Base-by-base conservation (phyloP, 2,888 invertebrate species). In the Autographa gamma region DNA sequence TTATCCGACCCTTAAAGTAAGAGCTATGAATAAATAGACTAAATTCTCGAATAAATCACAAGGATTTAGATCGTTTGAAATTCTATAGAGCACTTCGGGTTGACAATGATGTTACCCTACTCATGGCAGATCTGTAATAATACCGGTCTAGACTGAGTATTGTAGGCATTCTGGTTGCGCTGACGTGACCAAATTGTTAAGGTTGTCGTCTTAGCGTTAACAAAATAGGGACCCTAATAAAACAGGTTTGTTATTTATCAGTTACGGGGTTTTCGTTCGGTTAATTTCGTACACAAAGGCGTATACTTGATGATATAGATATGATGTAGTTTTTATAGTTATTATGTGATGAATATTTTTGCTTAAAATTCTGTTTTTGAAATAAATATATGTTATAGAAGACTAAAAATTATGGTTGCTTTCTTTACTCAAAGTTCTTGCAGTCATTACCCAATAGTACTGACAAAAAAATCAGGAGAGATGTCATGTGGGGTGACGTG, bases 111-210 rank as follows among this genome's bases (percentile, higher is more conserved):
- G 76, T 80, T 71, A 88, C 89, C 89, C 86, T 87, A 79, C 84
- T 89, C 89, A 87, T 83, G 80, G 82, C 74, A 77, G 80, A 86
- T 86, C 86, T 85, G 82, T 85, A 86, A 85, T 86, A 85, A 86
- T 82, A 80, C 81, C 77, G 72, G 83, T 79, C 86, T 87, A 86
- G 86, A 81, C 77, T 76, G 71, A 71, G 74, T 71, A 76, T 76
- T 68, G 76, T 73, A 82, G 77, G 69, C 63, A 60, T 69, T 72
- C 59, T 66, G 77, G 84, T 85, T 85, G 75, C 31, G 69, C n/a
- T 76, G 76, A 86, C 88, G 87, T 87, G 86, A 85, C 85, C 78
- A 64, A 76, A 77, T 82, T 80, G 60, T 66, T 76, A 80, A 85
- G 69, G 54, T 75, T 69, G 58, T 71, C 56, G 25, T 41, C 38